Evolutionary conservation across 2,113 vertebrate genomes (phyloP), one percentile per base, ranked within the genome.

Genomic region (Saccopteryx bilineata): DNA sequence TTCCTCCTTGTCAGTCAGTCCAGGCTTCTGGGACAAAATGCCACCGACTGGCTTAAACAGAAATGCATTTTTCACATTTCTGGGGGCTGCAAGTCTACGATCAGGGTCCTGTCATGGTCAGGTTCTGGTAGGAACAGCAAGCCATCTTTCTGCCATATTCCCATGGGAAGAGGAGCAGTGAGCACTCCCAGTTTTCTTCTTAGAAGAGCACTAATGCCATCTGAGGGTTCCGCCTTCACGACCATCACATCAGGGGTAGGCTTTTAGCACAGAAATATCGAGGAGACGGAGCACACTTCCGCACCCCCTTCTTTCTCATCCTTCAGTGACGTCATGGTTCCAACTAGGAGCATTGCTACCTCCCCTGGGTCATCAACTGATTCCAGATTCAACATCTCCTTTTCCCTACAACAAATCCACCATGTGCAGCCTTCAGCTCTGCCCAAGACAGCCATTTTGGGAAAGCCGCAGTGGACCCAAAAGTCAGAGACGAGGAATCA

Each of bases 81-180:
- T 31, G 46, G 21, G 61, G 39, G 28, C 65, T 72, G 39, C 23
- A n/a, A 50, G 11, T 39, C 68, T 15, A 7, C 9, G 5, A 15
- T 39, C n/a, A 46, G 28, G 58, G 31, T 0, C 23, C 79, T 12
- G 60, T 1, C 7, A 5, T 8, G 54, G 19, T 13, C 6, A 9
- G 19, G 56, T 26, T 21, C 61, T 39, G 9, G 4, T 0, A 15
- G 39, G 31, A 10, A 5, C 31, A 75, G 46, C 39, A 0, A 0
- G 56, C 56, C 13, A 2, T 7, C 61, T 54, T 56, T 19, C 18
- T 52, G 61, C 23, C 69, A 8, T 48, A 50, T 69, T 58, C 74
- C 21, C n/a, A 5, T 7, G 60, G 18, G 23, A 13, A 8, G 9
- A 31, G 28, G 31, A 1, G 19, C 5, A 28, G 46, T 9, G 19